These are phyloP conservation scores for Listronotus bonariensis DNA, from an alignment of 1,140 invertebrate species.

Conservation along the genomic window DNA sequence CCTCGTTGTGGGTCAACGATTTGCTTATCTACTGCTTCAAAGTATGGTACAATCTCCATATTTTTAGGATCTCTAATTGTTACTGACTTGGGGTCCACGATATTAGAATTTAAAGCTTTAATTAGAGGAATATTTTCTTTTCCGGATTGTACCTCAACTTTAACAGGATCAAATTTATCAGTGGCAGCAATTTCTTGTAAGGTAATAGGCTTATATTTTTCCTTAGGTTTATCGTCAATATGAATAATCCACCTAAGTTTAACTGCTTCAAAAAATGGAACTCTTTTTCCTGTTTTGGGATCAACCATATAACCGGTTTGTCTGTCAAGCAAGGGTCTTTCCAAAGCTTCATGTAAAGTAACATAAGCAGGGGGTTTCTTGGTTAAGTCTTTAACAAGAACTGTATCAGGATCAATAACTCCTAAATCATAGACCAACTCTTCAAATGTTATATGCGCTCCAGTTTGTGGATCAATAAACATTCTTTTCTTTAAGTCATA, in stretches of 20 bases:
- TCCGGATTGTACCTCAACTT: slow-evolving; percentile 66
- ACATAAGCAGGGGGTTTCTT: slow-evolving; percentile 70
- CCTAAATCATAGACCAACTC: slow-evolving; percentile 76
- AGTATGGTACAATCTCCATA: slow-evolving; percentile 72
- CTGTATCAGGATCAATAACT: slow-evolving; percentile 73
- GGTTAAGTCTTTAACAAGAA: slow-evolving; percentile 78
- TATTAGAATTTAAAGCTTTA: slow-evolving; percentile 72
- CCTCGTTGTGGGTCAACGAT: slow-evolving; percentile 77
- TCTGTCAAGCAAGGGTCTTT: slow-evolving; percentile 74
- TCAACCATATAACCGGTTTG: slow-evolving; percentile 81
- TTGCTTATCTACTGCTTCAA: slow-evolving; percentile 75
- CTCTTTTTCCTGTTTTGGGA: slow-evolving; percentile 75
- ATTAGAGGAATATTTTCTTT: slow-evolving; percentile 66
- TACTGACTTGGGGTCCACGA: slow-evolving; percentile 76
- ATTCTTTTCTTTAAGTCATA: slow-evolving; percentile 74
- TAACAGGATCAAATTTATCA: slow-evolving; percentile 66
- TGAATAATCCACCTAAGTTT: slow-evolving; percentile 72
- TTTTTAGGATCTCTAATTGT: slow-evolving; percentile 70
- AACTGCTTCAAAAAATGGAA: slow-evolving; percentile 85
- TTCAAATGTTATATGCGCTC: slow-evolving; percentile 74
- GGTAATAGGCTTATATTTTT: slow-evolving; percentile 55
- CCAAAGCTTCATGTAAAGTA: slow-evolving; percentile 74
- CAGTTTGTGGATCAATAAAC: slow-evolving; percentile 80
- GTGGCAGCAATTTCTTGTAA: slow-evolving; percentile 70
- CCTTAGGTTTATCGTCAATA: slow-evolving; percentile 58